phyloP scores from a whole-genome alignment of 2,797 vertebrate genomes.

The Masticophis lateralis region DNA sequence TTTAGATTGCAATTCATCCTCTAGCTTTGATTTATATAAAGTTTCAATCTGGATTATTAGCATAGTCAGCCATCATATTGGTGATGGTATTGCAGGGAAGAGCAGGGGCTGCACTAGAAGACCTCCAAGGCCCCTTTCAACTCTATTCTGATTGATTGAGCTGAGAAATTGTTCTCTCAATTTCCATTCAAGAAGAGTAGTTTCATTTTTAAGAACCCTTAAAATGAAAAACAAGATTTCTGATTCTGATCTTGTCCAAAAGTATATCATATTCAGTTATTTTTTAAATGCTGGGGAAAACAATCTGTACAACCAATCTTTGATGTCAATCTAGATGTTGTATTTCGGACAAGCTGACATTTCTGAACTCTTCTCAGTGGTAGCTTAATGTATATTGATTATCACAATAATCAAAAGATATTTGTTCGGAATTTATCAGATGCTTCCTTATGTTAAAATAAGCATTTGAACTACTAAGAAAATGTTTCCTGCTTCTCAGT shows the following conservation, averaged over 20 bases:
- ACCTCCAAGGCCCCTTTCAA: no score
- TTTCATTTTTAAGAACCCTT: background rate
- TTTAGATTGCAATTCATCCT: background rate
- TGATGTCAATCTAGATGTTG: background rate
- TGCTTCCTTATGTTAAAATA: slow-evolving; percentile 5
- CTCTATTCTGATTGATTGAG: no score
- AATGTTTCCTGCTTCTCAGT: slow-evolving; percentile 24
- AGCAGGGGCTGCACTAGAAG: no score
- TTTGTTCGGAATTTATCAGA: background rate
- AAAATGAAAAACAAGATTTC: background rate
- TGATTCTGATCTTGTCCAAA: background rate
- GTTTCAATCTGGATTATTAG: background rate
- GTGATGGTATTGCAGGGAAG: background rate
- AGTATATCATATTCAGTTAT: background rate
- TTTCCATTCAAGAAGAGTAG: background rate
- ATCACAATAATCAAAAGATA: background rate
- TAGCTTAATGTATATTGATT: background rate
- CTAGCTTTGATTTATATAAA: background rate
- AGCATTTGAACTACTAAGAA: background rate
- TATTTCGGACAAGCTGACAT: background rate
- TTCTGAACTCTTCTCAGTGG: background rate
- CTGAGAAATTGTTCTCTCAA: background rate
- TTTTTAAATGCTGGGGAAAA: background rate
- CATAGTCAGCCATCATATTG: background rate
- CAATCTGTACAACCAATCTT: background rate